Evolutionary conservation across 2,113 vertebrate genomes (phyloP).

Genomic region (Triplophysa siluroides): DNA sequence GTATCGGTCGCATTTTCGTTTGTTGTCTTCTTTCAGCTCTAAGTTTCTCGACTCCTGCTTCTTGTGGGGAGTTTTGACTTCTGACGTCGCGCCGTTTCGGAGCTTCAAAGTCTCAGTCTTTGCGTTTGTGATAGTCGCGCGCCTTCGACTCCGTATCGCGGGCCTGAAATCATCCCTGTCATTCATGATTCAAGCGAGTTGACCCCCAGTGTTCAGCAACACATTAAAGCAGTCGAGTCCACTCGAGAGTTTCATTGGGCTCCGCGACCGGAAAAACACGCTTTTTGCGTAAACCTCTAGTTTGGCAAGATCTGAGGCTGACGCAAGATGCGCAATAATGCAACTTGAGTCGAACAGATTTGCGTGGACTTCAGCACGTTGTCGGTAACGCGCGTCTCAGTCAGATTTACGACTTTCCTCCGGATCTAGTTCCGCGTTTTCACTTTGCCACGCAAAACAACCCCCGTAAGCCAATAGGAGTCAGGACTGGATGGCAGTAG

Average conservation of each 20-base stretch:
- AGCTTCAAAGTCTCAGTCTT: slow-evolving; percentile 31
- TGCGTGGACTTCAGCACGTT: slow-evolving; percentile 32
- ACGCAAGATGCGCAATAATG: slow-evolving; percentile 1
- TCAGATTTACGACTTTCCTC: slow-evolving; percentile 12
- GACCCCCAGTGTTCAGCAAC: not conserved
- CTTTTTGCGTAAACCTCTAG: not conserved
- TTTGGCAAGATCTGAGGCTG: slow-evolving; percentile 31
- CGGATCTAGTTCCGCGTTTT: slow-evolving; percentile 43
- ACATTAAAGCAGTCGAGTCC: not conserved
- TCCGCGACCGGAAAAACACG: slow-evolving; percentile 31
- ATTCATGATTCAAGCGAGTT: slow-evolving; percentile 10
- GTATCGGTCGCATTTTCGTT: slow-evolving; percentile 42
- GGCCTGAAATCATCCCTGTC: slow-evolving; percentile 36
- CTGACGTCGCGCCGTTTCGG: slow-evolving; percentile 15
- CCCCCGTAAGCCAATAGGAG: slow-evolving; percentile 19
- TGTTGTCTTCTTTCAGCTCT: slow-evolving; percentile 55
- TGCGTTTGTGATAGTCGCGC: slow-evolving; percentile 44
- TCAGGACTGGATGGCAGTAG: not conserved
- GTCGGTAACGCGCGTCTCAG: not conserved
- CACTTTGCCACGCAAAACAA: not conserved
- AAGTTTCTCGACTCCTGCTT: slow-evolving; percentile 32
- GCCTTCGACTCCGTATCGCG: slow-evolving; percentile 42
- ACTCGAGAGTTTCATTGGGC: slow-evolving; percentile 21
- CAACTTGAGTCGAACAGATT: not conserved
- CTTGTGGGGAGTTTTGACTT: not conserved